Conservation (phyloP, 2,888 invertebrate genomes). For the Aethes cnicana region DNA sequence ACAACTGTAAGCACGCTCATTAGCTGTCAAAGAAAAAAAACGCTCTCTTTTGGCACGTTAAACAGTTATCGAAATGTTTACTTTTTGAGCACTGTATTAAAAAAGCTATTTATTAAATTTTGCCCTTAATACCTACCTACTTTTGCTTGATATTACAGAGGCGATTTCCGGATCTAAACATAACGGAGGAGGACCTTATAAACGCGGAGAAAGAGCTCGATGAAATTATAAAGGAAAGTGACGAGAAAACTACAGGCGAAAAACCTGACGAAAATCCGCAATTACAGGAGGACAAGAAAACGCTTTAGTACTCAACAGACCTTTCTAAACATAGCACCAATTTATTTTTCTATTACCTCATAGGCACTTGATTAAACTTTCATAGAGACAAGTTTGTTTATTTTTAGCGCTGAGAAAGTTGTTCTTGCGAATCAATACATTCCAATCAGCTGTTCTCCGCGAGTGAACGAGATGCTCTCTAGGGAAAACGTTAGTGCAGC, state of each 20-base stretch:
- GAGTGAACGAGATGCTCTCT: conserved; percentile 27
- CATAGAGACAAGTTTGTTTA: conserved; percentile 6
- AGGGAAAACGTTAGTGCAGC: conserved; percentile 31
- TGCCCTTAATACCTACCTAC: no score
- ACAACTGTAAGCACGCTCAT: no score
- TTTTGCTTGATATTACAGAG: conserved; percentile 49
- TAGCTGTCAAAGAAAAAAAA: no score
- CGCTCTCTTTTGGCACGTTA: no score
- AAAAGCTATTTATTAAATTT: no score
- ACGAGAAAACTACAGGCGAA: conserved; percentile 37
- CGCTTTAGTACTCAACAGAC: conserved; percentile 44
- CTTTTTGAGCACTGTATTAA: no score
- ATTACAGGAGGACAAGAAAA: conserved; percentile 53
- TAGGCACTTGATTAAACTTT: conserved; percentile 19
- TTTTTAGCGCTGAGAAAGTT: conserved; percentile 1
- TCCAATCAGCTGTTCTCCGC: background rate
- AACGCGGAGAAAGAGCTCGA: conserved; percentile 68
- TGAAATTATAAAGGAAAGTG: conserved; percentile 57
- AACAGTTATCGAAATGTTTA: no score
- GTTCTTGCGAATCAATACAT: conserved; percentile 2
- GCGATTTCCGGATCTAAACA: conserved; percentile 68
- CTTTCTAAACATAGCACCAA: conserved; percentile 15
- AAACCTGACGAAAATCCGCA: conserved; percentile 32
- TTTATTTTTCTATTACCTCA: conserved; percentile 25
- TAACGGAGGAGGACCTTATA: conserved; percentile 72